Conservation (phyloP, 2,888 invertebrate genomes). For the Loripinus fragilis region DNA sequence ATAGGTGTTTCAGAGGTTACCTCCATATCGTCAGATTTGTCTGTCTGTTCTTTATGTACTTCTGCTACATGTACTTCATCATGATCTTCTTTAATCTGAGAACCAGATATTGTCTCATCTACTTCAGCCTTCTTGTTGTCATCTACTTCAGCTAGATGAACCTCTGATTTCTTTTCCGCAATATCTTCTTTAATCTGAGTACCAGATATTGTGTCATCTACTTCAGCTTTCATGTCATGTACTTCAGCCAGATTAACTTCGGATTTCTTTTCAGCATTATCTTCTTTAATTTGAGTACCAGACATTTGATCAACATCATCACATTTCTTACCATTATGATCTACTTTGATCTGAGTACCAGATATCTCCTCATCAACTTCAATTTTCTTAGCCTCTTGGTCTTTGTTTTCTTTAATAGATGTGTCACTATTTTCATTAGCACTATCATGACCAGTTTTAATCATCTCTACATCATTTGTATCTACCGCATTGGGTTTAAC, state of each 20-base stretch:
- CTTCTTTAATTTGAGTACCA: background rate
- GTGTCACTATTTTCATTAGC: background rate
- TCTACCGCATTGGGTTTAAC: background rate
- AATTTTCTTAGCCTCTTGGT: background rate
- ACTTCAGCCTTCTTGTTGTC: background rate
- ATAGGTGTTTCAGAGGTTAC: background rate
- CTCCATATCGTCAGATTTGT: background rate
- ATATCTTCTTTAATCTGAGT: background rate
- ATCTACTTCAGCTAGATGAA: background rate
- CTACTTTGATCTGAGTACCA: background rate
- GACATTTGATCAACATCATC: too few relatives aligned
- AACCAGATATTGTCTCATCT: background rate
- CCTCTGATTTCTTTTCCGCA: background rate
- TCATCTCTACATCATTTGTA: background rate
- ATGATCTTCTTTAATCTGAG: background rate
- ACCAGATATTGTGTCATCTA: background rate
- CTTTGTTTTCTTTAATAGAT: background rate
- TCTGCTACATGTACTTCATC: background rate
- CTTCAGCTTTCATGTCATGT: background rate
- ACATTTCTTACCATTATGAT: background rate
- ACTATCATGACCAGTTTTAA: background rate
- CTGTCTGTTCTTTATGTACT: background rate
- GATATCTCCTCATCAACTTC: background rate
- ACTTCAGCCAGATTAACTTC: background rate
- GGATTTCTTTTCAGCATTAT: background rate